Evolutionary conservation across 2,113 vertebrate genomes (phyloP).

Genomic region (Burhinus bistriatus): DNA sequence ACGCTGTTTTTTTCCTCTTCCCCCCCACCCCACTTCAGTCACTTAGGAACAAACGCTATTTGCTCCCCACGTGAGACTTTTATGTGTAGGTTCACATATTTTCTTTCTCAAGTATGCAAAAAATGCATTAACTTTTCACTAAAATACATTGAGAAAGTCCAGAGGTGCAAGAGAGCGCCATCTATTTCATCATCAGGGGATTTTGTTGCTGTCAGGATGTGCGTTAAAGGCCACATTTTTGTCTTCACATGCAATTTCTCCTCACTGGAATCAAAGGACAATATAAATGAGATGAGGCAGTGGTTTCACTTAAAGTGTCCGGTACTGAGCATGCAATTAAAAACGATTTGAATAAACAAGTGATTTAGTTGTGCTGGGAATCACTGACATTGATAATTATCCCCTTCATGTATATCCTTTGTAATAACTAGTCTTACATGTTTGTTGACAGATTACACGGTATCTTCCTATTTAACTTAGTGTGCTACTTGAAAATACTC

Average conservation of each 20-base stretch:
- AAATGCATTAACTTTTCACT: not conserved
- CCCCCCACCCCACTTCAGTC: not conserved
- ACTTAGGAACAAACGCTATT: not conserved
- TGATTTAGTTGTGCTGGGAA: not conserved
- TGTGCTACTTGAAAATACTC: not conserved
- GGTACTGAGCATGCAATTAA: not conserved
- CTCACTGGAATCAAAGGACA: not conserved
- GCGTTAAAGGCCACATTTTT: fast-evolving
- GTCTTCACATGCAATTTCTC: not conserved
- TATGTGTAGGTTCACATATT: not conserved
- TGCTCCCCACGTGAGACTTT: not conserved
- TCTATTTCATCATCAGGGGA: not conserved
- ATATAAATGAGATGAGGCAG: not conserved
- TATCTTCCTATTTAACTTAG: not conserved
- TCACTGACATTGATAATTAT: not conserved
- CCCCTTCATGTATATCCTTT: not conserved
- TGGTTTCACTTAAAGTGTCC: not conserved
- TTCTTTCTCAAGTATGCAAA: not conserved
- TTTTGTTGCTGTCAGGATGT: not conserved
- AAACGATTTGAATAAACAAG: not conserved
- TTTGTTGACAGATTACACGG: not conserved
- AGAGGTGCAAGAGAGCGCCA: not conserved
- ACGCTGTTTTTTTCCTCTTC: not conserved
- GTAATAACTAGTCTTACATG: not conserved
- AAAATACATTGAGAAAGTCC: not conserved